Conservation (phyloP, 2,888 invertebrate species). For the Helicoverpa assulta region DNA sequence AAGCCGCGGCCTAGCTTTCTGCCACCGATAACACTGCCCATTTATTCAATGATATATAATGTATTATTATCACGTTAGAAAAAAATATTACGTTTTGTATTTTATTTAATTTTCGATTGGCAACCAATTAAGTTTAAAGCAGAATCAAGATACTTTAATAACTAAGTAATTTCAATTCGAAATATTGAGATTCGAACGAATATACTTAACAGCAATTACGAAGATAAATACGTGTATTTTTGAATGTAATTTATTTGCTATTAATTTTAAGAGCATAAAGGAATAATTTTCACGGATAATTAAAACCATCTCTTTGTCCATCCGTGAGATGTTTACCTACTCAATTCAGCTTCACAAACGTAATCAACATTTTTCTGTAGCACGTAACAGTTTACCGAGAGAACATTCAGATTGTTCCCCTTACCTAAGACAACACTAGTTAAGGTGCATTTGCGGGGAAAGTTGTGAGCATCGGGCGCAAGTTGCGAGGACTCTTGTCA, state of each 20-base stretch:
- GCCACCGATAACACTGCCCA: not conserved
- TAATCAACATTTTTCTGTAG: conserved; percentile 7
- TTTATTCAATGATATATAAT: not conserved
- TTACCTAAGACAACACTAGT: conserved; percentile 66
- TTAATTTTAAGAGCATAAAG: not conserved
- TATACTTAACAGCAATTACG: not conserved
- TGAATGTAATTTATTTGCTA: not conserved
- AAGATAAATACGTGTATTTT: not conserved
- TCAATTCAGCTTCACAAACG: not conserved
- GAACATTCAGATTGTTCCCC: conserved; percentile 56
- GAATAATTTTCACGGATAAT: not conserved
- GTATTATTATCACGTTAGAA: not conserved
- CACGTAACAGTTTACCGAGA: conserved; percentile 34
- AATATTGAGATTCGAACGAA: too few relatives aligned
- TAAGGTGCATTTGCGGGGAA: conserved; percentile 70
- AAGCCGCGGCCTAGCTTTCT: not conserved
- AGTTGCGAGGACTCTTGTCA: conserved; percentile 79
- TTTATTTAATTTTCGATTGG: too few relatives aligned
- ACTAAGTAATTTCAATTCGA: too few relatives aligned
- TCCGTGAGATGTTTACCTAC: not conserved
- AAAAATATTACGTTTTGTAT: not conserved
- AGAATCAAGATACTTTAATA: too few relatives aligned
- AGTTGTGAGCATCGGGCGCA: conserved; percentile 73
- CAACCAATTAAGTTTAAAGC: too few relatives aligned
- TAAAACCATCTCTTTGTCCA: not conserved